phyloP scores from a whole-genome alignment of 2,113 vertebrate genomes.

The Heterotis niloticus region DNA sequence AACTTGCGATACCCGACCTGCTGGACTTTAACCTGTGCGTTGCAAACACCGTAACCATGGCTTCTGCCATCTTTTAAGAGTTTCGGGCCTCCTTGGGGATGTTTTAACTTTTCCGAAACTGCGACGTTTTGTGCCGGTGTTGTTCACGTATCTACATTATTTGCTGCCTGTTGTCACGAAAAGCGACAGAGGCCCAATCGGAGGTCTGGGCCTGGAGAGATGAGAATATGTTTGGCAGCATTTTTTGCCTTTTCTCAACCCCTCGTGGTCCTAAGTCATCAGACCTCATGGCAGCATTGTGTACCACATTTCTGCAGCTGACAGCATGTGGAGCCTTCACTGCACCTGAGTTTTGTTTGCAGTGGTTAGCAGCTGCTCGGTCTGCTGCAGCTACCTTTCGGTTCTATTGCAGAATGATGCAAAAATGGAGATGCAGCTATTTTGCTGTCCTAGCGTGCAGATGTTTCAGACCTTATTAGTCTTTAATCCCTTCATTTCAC shows the following conservation, averaged over 20 bases:
- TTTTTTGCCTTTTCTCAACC: background rate
- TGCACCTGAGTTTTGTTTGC: too few species aligned
- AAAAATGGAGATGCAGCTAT: background rate
- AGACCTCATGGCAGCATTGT: background rate
- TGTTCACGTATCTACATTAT: background rate
- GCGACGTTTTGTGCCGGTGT: background rate
- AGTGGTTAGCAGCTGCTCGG: background rate
- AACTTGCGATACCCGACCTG: background rate
- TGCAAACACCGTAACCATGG: background rate
- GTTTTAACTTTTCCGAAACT: background rate
- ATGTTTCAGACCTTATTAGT: background rate
- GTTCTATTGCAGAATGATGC: background rate
- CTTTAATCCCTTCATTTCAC: background rate
- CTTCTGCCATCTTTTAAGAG: conserved; percentile 3
- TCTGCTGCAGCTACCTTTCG: background rate
- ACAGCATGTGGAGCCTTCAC: background rate
- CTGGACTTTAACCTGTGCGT: conserved; percentile 11
- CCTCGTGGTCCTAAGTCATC: background rate
- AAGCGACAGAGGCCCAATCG: too few species aligned
- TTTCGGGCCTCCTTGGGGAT: background rate
- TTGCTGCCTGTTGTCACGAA: too few species aligned
- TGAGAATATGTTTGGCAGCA: background rate
- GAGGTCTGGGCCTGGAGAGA: background rate
- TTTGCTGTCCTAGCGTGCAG: background rate
- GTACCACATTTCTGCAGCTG: background rate